phyloP scores from a whole-genome alignment of 2,888 invertebrate genomes.

The Plagodis pulveraria region DNA sequence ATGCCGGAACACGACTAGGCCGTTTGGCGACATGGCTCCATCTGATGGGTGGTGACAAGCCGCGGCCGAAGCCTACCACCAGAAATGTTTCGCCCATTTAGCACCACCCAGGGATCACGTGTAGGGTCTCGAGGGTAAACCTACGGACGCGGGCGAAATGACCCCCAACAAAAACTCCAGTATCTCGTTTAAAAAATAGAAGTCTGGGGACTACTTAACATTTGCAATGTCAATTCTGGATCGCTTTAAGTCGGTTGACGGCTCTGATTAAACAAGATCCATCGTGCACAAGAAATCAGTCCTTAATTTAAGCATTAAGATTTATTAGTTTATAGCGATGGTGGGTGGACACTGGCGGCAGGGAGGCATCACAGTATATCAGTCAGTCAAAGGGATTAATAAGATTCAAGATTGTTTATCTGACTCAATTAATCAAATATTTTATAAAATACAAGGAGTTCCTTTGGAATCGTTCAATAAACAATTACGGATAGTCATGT shows the following conservation, averaged over 20 bases:
- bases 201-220: constrained; percentile 11
- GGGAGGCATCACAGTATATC: constrained; percentile 29
- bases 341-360: constrained; percentile 21
- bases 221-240: constrained; percentile 22
- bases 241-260: constrained; percentile 26
- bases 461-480: too few species aligned
- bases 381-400: constrained; percentile 33
- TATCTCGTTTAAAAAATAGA: constrained; percentile 2
- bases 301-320: constrained; percentile 29
- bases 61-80: too few species aligned
- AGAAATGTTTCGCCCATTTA: too few species aligned
- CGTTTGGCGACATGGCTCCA: too few species aligned
- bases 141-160: too few species aligned
- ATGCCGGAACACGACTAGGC: too few species aligned
- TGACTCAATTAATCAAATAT: background rate
- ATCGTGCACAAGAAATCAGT: constrained; percentile 23
- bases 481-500: too few species aligned
- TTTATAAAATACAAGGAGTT: too few species aligned
- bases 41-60: too few species aligned
- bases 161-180: constrained; percentile 2
- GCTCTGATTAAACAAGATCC: constrained; percentile 28
- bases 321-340: constrained; percentile 30
- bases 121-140: too few species aligned
- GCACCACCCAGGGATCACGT: too few species aligned
- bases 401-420: constrained; percentile 31